Percentiles rank a stretch among this genome's conserved stretches.
These are phyloP conservation scores for Dipodomys stephensi DNA, from an alignment of 2,113 vertebrate species.

Conservation along the genomic window DNA sequence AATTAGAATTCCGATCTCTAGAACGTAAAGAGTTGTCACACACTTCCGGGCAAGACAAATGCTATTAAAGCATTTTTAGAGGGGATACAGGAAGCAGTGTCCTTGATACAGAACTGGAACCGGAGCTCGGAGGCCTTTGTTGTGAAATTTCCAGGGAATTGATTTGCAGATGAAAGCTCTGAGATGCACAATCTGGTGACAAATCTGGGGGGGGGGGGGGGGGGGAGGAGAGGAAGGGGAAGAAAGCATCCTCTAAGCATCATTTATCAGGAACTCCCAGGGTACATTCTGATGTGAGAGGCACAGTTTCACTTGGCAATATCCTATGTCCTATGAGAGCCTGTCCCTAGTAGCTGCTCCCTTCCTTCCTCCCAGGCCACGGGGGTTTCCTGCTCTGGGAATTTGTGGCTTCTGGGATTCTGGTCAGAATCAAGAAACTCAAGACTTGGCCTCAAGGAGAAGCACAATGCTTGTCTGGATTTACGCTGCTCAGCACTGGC, in stretches of 20 bases:
- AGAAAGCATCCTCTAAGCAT: background rate
- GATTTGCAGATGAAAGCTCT: slow-evolving; percentile 56
- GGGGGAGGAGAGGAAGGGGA: background rate
- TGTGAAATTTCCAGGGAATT: slow-evolving; percentile 29
- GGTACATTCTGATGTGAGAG: background rate
- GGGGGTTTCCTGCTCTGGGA: background rate
- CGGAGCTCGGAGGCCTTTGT: slow-evolving; percentile 1
- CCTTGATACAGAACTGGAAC: background rate
- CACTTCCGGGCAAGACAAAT: background rate
- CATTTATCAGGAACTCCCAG: background rate
- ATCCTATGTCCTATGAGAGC: background rate
- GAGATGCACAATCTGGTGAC: slow-evolving; percentile 25
- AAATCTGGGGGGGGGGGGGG: background rate
- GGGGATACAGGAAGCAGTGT: slow-evolving; percentile 45
- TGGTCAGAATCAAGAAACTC: background rate
- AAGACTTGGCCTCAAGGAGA: background rate
- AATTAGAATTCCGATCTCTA: slow-evolving; percentile 55
- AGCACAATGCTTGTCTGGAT: no score
- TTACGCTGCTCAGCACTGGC: background rate
- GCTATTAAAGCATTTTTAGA: slow-evolving; percentile 30
- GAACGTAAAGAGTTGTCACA: slow-evolving; percentile 51
- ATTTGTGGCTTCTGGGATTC: background rate
- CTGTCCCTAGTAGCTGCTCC: no score
- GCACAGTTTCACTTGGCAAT: background rate
- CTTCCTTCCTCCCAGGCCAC: no score